phyloP scores from a whole-genome alignment of 2,888 invertebrate species.

The Zelleria hepariella region DNA sequence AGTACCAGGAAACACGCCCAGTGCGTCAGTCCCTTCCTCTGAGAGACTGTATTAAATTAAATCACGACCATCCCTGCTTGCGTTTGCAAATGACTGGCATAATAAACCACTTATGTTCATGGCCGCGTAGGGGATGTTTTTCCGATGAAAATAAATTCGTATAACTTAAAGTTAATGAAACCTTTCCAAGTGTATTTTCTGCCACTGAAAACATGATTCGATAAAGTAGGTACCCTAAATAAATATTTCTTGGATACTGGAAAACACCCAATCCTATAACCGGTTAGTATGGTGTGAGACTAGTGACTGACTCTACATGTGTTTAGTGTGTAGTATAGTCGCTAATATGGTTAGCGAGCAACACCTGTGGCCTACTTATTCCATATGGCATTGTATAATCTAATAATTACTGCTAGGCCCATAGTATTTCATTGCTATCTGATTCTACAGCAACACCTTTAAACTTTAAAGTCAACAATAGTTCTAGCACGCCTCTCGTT shows the following conservation, averaged over 20 bases:
- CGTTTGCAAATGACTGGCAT: not conserved
- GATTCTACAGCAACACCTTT: no score
- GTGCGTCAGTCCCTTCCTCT: not conserved
- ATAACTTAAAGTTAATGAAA: not conserved
- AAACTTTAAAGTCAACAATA: no score
- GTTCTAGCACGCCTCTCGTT: no score
- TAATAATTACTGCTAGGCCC: not conserved
- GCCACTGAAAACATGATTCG: no score
- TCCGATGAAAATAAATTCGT: not conserved
- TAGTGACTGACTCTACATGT: not conserved
- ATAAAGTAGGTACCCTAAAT: no score
- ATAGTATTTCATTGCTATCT: not conserved
- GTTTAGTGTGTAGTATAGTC: not conserved
- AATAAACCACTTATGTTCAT: not conserved
- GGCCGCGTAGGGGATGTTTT: not conserved
- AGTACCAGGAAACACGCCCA: not conserved
- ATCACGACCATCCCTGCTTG: not conserved
- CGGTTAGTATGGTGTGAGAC: no score
- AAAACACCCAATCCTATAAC: no score
- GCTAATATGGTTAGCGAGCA: not conserved
- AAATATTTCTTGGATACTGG: no score
- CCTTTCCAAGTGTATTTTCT: no score
- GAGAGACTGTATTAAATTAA: not conserved
- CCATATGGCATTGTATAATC: not conserved
- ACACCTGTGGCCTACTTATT: not conserved